Evolutionary conservation across 1,140 invertebrate species (phyloP).

Genomic region (Achroia grisella): DNA sequence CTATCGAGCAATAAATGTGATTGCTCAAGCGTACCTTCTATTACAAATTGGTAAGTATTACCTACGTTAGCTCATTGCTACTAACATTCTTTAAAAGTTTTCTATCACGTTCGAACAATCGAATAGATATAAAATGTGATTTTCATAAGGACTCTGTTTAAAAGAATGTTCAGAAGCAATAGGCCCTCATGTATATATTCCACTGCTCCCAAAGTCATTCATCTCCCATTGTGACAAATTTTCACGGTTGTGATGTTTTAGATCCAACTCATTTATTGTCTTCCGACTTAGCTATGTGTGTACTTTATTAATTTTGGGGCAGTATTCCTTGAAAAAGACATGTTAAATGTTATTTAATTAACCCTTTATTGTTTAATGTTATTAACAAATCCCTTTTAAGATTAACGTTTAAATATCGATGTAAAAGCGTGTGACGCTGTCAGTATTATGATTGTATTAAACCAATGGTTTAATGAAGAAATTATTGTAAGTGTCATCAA

Average conservation of each 20-base stretch:
- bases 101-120: constrained; percentile 1
- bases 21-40: constrained; percentile 40
- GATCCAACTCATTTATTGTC: constrained; percentile 39
- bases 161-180: neutral
- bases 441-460: constrained; percentile 30
- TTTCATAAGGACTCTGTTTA: neutral
- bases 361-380: constrained; percentile 36
- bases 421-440: constrained; percentile 34
- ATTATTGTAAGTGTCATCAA: constrained; percentile 3
- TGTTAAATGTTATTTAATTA: constrained; percentile 48
- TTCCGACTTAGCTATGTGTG: constrained; percentile 41
- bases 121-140: constrained; percentile 3
- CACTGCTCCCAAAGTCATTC: constrained; percentile 28
- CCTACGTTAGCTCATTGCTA: neutral
- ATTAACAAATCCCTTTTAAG: constrained; percentile 35
- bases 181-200: constrained; percentile 7
- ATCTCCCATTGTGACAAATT: constrained; percentile 27
- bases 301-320: constrained; percentile 48
- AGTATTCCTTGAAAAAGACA: constrained; percentile 69
- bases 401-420: constrained; percentile 27
- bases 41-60: constrained; percentile 2
- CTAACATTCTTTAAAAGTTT: constrained; percentile 5
- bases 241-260: constrained; percentile 59
- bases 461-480: constrained; percentile 5
- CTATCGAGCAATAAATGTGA: constrained; percentile 49